phyloP scores from a whole-genome alignment of 2,888 invertebrate genomes.

The Nematopogon swammerdamellus region DNA sequence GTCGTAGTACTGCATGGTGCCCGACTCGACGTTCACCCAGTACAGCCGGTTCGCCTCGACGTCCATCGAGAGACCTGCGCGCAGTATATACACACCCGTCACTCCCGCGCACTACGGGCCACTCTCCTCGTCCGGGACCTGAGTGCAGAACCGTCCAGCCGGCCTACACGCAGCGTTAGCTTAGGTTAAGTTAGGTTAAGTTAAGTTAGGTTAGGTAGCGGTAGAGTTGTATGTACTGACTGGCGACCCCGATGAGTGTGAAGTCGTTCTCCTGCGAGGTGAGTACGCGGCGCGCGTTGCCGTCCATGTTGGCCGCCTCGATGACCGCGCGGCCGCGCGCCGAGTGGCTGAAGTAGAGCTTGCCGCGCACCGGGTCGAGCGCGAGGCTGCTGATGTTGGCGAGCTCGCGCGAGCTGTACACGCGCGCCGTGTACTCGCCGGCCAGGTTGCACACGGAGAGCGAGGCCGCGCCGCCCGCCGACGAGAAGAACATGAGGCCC shows the following conservation, averaged over 20 bases:
- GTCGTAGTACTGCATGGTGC: constrained; percentile 61
- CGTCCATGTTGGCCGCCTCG: constrained; percentile 66
- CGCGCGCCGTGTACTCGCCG: constrained; percentile 64
- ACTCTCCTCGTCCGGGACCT: no score
- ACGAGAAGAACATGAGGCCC: constrained; percentile 69
- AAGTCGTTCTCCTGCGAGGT: not conserved
- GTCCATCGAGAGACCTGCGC: constrained; percentile 62
- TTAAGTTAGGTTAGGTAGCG: no score
- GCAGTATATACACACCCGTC: no score
- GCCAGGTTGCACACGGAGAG: constrained; percentile 69
- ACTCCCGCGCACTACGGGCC: no score
- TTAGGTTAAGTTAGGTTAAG: no score
- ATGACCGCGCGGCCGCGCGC: constrained; percentile 41
- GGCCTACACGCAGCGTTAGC: no score
- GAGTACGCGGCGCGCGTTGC: constrained; percentile 37
- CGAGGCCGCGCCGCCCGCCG: no score
- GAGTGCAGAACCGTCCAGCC: no score
- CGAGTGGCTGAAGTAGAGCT: constrained; percentile 57
- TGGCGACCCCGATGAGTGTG: constrained; percentile 18
- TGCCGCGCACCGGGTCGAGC: constrained; percentile 59
- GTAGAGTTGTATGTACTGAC: no score
- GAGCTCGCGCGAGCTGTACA: constrained; percentile 27
- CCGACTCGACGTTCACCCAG: constrained; percentile 55
- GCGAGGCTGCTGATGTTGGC: constrained; percentile 62
- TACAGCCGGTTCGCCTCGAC: constrained; percentile 60